Evolutionary conservation across 2,113 vertebrate genomes (phyloP), one percentile per base, ranked within the genome.

Genomic region (Monopterus albus): DNA sequence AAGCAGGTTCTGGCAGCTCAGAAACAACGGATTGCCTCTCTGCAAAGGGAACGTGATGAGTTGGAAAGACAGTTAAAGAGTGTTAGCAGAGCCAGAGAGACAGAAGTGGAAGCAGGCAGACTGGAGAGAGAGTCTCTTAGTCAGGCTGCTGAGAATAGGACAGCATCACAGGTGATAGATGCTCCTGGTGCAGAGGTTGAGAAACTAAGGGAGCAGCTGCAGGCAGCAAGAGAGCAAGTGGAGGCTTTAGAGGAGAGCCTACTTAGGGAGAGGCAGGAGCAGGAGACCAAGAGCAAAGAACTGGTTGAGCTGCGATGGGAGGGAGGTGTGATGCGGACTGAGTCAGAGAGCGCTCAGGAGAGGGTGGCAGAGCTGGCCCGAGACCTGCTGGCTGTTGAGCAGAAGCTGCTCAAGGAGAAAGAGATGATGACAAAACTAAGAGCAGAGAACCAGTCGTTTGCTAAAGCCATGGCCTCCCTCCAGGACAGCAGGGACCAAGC

Each of bases 321-420:
- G 56, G 95, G 94, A 2, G 96, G 97, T 1, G 93, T 99, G 85
- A 92, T 98, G 93, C 91, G 97, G 26, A 97, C 96, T 0, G 96
- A 99, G 89, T 94, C 96, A 0, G 98, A 99, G 89, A 98, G 92
- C 0, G 97, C 97, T 0, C 96, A 97, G 81, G 97, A 97, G 83
- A 94, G 98, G 81, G 97, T 99, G 51, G 97, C 96, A 0, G 98
- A 99, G 73, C 79, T 99, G 83, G 97, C 97, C 7, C 88, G 78
- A 33, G 98, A 99, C 88, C 87, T 99, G 65, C 82, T 98, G 88
- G 91, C 91, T 21, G 92, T 95, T 65, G 97, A 99, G 13, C 96
- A 98, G 92, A 95, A 88, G 55, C 82, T 98, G 23, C 90, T 97
- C 7, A 43, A 31, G 9, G 94, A 95, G 79, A 95, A 91, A 18